Percentiles rank a stretch among this genome's conserved stretches.
Conservation (phyloP, 2,888 invertebrate genomes). For the Lamellibrachia satsuma region DNA sequence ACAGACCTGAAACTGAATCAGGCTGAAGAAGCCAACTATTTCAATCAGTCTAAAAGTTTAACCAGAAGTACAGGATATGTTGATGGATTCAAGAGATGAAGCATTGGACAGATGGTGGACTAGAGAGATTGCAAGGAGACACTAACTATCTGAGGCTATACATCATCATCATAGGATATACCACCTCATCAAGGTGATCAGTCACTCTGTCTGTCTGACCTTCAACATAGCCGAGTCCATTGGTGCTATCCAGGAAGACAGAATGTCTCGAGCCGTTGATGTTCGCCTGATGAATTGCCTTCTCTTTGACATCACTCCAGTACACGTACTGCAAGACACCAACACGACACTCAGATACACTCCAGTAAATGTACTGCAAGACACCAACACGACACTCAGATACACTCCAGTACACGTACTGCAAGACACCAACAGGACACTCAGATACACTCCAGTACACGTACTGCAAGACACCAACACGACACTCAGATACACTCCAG, state of each 20-base stretch:
- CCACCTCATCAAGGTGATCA: not conserved
- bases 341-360: not conserved
- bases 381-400: not conserved
- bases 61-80: too few species aligned
- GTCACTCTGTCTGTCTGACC: slow-evolving; percentile 40
- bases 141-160: not conserved
- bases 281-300: slow-evolving; percentile 47
- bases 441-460: too few species aligned
- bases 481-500: too few species aligned
- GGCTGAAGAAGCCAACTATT: too few species aligned
- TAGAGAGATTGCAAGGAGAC: too few species aligned
- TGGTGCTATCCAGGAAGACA: slow-evolving; percentile 48
- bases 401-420: too few species aligned
- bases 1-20: too few species aligned
- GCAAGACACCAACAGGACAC: too few species aligned
- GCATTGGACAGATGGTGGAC: too few species aligned
- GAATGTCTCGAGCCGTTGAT: slow-evolving; percentile 46
- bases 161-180: not conserved
- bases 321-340: slow-evolving; percentile 42
- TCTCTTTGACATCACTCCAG: slow-evolving; percentile 55
- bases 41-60: too few species aligned
- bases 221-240: slow-evolving; percentile 52
- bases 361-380: not conserved
- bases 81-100: too few species aligned
- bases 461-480: too few species aligned